Evolutionary conservation across 2,797 vertebrate species (phyloP).

Genomic region (Leuciscus waleckii): DNA sequence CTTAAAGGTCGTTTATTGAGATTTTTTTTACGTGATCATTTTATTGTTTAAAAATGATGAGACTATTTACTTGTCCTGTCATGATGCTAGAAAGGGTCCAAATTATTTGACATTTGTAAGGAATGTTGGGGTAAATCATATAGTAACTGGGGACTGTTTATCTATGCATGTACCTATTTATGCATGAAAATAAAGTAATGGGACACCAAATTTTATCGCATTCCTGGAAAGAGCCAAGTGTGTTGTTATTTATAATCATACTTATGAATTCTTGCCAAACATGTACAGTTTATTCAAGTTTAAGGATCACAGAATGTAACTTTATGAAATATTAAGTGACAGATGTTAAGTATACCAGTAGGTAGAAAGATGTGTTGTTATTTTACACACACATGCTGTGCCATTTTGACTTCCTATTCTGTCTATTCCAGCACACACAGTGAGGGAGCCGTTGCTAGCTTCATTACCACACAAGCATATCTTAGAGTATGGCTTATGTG

Average conservation of each 20-base stretch:
- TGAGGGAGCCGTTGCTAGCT: constrained; percentile 33
- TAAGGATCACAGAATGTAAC: constrained; percentile 1
- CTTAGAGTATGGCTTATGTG: constrained; percentile 44
- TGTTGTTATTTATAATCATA: not conserved
- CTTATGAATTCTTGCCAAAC: not conserved
- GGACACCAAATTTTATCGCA: no score
- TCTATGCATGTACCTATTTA: no score
- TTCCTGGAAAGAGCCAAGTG: no score
- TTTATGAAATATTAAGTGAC: constrained; percentile 28
- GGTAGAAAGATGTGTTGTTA: constrained; percentile 7
- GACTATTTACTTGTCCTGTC: not conserved
- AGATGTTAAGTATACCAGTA: constrained; percentile 22
- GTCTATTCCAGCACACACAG: constrained; percentile 38
- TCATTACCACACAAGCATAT: constrained; percentile 44
- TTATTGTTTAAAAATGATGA: not conserved
- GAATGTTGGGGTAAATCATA: no score
- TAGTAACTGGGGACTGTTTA: no score
- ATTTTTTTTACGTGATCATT: not conserved
- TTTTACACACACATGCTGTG: constrained; percentile 19
- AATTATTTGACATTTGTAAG: no score
- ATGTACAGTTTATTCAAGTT: constrained; percentile 6
- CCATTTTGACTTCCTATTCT: not conserved
- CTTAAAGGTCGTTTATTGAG: not conserved
- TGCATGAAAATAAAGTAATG: no score
- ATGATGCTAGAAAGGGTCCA: not conserved